Base-by-base conservation (phyloP, 1,140 invertebrate genomes). In the Sinonovacula constricta region DNA sequence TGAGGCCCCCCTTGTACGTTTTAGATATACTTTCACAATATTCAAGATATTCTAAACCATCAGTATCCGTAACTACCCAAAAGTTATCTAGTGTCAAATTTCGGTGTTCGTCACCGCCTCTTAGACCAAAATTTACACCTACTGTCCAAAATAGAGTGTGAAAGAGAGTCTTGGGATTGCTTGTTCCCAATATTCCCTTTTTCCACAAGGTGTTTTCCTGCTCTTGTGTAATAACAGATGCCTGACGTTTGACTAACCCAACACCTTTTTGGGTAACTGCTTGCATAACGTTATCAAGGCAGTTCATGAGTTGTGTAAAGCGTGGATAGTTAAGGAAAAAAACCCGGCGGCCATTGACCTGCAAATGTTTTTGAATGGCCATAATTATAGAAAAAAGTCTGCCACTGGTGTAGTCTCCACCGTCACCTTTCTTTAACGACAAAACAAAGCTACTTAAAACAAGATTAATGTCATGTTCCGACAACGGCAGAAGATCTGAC, bases 121-220 rank as follows among this genome's bases (percentile, higher is more conserved):
- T 4, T 34, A 62, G 7, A 1, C 59, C 59, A 62, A 62, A 62
- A 34, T 62, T 62, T 34, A 62, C 59, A 3, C 59, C 59, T 7
- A 62, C 22, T 33, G 31, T 34, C 59, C 59, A 62, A 62, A 62
- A 62, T 62, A 62, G 5, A 14, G 28, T 62, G 28, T 62, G 1
- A 5, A 62, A n/a, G 1, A 62, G 31, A 34, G 7, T 34, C 5
- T 62, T 15, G 4, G 59, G 59, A n/a, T 34, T 62, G 7, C 22
- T n/a, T 14, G 2, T 62, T 10, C 59, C 59, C 7, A 62, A 34
- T 7, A 62, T 62, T 5, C 59, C 59, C 28, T 62, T 33, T 62
- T 62, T 34, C 30, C 59, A 62, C 31, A 62, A 62, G 3, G 2
- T n/a, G 30, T 62, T 62, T 62, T 62, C 59, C 18, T 62, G 59